A percentile compares a stretch with the other conserved stretches of the same genome.
Evolutionary conservation across 2,888 invertebrate species (phyloP).

Genomic region (Eupithecia pulchellata): DNA sequence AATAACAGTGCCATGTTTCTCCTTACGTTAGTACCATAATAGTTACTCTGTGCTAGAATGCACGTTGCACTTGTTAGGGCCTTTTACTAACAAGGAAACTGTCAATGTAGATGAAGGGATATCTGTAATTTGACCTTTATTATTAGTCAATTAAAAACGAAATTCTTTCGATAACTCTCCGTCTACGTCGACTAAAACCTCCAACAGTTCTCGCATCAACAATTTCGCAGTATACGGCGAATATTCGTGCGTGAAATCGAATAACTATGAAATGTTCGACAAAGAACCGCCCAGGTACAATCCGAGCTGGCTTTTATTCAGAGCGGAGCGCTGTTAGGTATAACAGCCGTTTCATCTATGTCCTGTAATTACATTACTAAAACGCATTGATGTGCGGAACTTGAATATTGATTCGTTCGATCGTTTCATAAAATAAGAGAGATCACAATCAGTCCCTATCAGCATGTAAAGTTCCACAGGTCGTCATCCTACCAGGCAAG

Average conservation of each 20-base stretch:
- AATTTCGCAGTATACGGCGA: background rate
- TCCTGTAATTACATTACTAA: background rate
- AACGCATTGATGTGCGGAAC: background rate
- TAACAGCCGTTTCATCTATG: background rate
- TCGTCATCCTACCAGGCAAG: background rate
- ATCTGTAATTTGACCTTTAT: background rate
- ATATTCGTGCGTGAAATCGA: conserved; percentile 12
- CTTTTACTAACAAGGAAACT: background rate
- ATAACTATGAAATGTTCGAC: conserved; percentile 13
- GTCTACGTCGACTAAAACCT: background rate
- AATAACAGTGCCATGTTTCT: background rate
- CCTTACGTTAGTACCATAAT: too few species aligned
- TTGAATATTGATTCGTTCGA: background rate
- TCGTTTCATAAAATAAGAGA: background rate
- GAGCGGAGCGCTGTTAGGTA: background rate
- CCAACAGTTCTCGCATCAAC: conserved; percentile 1
- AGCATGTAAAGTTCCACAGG: background rate
- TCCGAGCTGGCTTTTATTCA: background rate
- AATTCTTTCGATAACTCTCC: background rate
- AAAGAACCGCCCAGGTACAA: background rate
- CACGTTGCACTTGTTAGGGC: background rate
- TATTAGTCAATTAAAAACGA: background rate
- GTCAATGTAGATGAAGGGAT: background rate
- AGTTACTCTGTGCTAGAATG: too few species aligned
- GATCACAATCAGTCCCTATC: too few species aligned